phyloP scores from a whole-genome alignment of 2,113 vertebrate genomes.

The Caracal caracal region DNA sequence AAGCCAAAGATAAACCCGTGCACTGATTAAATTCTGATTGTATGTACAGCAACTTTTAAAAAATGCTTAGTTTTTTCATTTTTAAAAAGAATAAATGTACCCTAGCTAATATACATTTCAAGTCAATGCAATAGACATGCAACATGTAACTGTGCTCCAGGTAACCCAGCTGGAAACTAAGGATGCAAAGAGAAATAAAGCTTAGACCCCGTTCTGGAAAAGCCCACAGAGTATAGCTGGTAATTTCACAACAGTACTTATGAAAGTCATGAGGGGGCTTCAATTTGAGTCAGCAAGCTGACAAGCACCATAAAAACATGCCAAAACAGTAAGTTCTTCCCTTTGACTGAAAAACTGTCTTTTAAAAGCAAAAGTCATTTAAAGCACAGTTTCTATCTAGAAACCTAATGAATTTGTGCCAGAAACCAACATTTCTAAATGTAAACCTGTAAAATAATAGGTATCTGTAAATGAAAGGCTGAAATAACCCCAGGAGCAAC shows the following conservation, averaged over 20 bases:
- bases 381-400: conserved; percentile 58
- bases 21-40: not conserved
- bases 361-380: conserved; percentile 64
- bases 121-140: not conserved
- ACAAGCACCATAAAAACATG: conserved; percentile 1
- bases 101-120: not conserved
- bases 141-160: not conserved
- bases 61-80: not conserved
- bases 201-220: not conserved
- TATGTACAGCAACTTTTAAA: not conserved
- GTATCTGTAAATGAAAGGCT: conserved; percentile 82
- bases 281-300: conserved; percentile 12
- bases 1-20: not conserved
- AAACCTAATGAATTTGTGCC: conserved; percentile 61
- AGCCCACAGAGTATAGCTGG: not conserved
- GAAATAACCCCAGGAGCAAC: conserved; percentile 79
- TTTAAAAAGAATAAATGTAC: conserved; percentile 60
- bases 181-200: not conserved
- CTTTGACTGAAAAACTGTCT: conserved; percentile 10
- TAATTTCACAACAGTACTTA: conserved; percentile 49
- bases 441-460: conserved; percentile 71
- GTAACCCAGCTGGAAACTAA: not conserved
- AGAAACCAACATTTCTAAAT: conserved; percentile 68
- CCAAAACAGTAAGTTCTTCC: conserved; percentile 44
- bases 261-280: conserved; percentile 4